phyloP scores from a whole-genome alignment of 2,113 vertebrate species.

The Chaetops frenatus region DNA sequence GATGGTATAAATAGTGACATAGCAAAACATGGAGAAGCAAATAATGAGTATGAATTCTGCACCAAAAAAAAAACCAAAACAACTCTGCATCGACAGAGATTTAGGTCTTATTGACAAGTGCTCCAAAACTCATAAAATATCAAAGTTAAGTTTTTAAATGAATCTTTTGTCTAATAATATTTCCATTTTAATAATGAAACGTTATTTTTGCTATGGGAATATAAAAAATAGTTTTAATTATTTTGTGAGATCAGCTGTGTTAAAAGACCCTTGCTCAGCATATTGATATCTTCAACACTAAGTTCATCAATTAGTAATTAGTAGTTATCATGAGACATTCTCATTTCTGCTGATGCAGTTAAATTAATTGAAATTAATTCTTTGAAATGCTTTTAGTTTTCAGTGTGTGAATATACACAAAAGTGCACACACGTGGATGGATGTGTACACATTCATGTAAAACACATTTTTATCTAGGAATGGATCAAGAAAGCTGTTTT shows the following conservation, averaged over 20 bases:
- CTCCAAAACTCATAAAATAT: neutral
- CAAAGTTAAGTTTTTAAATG: neutral
- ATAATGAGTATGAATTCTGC: neutral
- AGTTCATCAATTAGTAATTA: neutral
- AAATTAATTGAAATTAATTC: neutral
- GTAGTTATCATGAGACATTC: neutral
- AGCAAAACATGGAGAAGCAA: neutral
- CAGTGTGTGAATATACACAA: neutral
- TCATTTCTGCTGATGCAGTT: neutral
- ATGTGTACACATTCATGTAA: neutral
- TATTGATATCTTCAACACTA: neutral
- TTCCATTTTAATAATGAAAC: neutral
- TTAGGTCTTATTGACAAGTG: neutral
- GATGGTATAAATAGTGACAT: neutral
- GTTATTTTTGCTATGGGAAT: neutral
- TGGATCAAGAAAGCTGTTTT: neutral
- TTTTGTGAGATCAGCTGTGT: neutral
- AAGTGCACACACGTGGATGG: neutral
- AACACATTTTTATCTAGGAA: neutral
- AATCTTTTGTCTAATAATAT: neutral
- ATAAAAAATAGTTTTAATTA: neutral
- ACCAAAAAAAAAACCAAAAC: neutral
- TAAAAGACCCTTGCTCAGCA: neutral
- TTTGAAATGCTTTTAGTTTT: neutral
- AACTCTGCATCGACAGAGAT: neutral